phyloP scores from a whole-genome alignment of 1,140 invertebrate genomes.

The Laodelphax striatellus region DNA sequence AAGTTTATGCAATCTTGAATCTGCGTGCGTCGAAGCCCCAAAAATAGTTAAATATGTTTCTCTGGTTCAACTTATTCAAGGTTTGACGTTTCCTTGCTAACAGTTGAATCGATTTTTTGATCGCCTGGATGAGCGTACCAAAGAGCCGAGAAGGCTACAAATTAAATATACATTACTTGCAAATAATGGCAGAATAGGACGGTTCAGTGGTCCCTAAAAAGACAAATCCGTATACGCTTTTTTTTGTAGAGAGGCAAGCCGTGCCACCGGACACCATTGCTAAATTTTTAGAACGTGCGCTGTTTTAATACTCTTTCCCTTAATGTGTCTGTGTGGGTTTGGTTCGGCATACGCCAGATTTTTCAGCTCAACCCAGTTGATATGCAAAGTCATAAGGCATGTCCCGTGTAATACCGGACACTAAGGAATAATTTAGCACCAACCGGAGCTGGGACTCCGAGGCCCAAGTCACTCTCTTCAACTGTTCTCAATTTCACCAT shows the following conservation, averaged over 20 bases:
- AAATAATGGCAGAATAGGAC: neutral
- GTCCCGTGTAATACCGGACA: conserved; percentile 1
- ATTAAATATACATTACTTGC: conserved; percentile 2
- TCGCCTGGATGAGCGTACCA: too few species aligned
- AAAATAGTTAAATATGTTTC: too few species aligned
- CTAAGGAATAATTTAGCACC: neutral
- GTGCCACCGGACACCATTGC: neutral
- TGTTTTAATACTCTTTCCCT: neutral
- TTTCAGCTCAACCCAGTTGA: neutral
- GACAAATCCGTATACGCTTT: neutral
- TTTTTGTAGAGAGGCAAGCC: neutral
- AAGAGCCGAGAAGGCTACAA: neutral
- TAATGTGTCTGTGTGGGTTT: neutral
- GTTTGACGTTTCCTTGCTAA: too few species aligned
- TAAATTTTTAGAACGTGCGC: neutral
- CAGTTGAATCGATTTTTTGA: too few species aligned
- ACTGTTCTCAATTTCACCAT: too few species aligned
- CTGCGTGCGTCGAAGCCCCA: too few species aligned
- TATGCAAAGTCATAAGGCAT: conserved; percentile 2
- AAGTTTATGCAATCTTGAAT: too few species aligned
- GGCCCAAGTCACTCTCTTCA: neutral
- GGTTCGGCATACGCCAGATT: neutral
- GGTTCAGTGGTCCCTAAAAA: neutral
- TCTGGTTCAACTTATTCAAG: too few species aligned
- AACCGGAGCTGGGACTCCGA: neutral